phyloP scores from a whole-genome alignment of 2,888 invertebrate genomes.

The Apodemia duryi region DNA sequence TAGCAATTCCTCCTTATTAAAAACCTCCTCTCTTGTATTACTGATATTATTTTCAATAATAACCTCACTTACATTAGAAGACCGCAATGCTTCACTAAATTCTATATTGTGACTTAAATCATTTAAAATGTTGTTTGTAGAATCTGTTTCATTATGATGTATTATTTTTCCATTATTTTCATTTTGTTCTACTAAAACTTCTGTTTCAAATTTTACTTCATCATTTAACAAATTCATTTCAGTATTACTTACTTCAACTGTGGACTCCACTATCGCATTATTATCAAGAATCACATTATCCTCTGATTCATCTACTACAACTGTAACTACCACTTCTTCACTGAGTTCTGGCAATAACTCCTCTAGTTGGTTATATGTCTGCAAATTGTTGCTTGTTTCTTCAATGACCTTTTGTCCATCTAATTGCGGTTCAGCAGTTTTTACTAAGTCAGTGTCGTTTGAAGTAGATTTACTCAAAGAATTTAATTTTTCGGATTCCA shows the following conservation, averaged over 20 bases:
- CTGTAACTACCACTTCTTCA: constrained; percentile 20
- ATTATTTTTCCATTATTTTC: constrained; percentile 41
- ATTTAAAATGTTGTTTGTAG: constrained; percentile 48
- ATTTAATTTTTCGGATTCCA: not conserved
- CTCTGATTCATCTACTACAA: constrained; percentile 21
- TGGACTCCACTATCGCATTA: constrained; percentile 26
- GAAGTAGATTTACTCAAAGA: not conserved
- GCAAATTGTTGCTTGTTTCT: not conserved
- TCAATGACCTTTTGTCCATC: not conserved
- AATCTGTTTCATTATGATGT: constrained; percentile 32
- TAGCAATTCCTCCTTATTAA: constrained; percentile 68
- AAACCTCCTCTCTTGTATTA: constrained; percentile 55
- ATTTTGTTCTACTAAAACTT: constrained; percentile 62
- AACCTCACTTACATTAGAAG: constrained; percentile 49
- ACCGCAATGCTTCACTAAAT: constrained; percentile 60
- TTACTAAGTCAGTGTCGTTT: not conserved
- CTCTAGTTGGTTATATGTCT: not conserved
- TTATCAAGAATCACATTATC: constrained; percentile 29
- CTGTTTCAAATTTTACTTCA: constrained; percentile 53
- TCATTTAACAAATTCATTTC: constrained; percentile 22
- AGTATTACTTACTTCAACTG: constrained; percentile 29
- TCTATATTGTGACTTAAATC: constrained; percentile 63
- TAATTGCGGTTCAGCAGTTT: not conserved
- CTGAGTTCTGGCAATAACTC: not conserved
- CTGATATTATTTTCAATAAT: constrained; percentile 59